Base-by-base conservation (phyloP, 2,113 vertebrate species). In the Clinocottus analis region DNA sequence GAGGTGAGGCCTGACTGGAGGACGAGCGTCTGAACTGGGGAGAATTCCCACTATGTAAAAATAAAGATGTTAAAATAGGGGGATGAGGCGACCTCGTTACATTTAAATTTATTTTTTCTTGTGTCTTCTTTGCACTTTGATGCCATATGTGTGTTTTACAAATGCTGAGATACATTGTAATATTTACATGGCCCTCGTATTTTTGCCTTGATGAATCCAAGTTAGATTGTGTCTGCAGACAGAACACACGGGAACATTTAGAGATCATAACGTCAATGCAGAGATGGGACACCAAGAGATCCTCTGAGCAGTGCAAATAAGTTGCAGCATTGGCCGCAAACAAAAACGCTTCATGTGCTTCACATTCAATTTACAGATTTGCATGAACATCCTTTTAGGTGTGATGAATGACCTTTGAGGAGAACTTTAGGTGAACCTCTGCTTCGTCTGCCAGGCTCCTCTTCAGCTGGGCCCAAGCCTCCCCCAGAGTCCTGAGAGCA, bases 381-480 rank as follows among this genome's bases (percentile, higher is more conserved):
- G 25, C 10, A 43, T 31, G 25, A 31, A 31, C 37, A 31, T 23
- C 9, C 7, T 21, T 55, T 56, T 10, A 56, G n/a, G 19, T 12
- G 4, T 25, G 47, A 31, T 31, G 23, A 29, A 59, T 90, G 94
- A 99, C 98, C 97, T 99, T 99, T 4, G 98, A 97, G 2, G 98
- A 99, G 94, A 99, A 99, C 87, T 99, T 99, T 66, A 99, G 94
- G 87, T 99, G 98, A 91, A 99, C 98, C 76, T 99, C 98, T 0
- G 98, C 97, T 83, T 99, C 98, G 3, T 99, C 97, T 4, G 97
- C 94, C 27, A 99, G 93, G 82, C 98, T 99, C 90, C 97, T 98
- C 95, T 99, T 99, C 58, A 99, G 93, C 85, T 99, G 98, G 47
- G 95, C 94, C 98, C 98, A 99, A 1, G 97, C 96, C 73, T 99